Evolutionary conservation across 2,797 vertebrate species (phyloP).

Genomic region (Acrocephalus scirpaceus): DNA sequence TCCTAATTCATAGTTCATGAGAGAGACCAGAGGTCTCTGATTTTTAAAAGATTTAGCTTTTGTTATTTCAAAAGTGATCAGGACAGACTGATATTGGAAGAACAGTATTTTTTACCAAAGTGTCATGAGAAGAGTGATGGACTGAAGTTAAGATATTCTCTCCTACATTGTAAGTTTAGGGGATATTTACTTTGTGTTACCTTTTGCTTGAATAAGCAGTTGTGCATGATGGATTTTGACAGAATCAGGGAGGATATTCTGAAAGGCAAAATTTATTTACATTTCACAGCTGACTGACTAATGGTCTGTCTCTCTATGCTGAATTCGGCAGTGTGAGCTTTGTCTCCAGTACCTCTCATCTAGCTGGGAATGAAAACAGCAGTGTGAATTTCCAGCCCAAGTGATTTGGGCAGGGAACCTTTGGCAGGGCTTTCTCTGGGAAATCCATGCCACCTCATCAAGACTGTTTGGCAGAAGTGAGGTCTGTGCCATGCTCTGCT

Average conservation of each 20-base stretch:
- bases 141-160: background rate
- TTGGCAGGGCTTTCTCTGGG: background rate
- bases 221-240: slow-evolving; percentile 48
- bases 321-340: background rate
- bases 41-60: background rate
- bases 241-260: slow-evolving; percentile 56
- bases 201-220: slow-evolving; percentile 51
- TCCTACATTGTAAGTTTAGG: background rate
- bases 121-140: background rate
- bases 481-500: background rate
- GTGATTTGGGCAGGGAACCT: background rate
- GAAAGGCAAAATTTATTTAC: slow-evolving; percentile 66
- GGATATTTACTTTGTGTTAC: background rate
- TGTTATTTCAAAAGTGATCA: background rate
- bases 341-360: background rate
- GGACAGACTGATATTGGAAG: background rate
- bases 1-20: background rate
- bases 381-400: background rate
- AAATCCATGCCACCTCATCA: background rate
- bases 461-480: background rate
- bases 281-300: slow-evolving; percentile 52
- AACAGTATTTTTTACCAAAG: background rate
- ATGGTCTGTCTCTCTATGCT: background rate
- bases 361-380: background rate
- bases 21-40: background rate